phyloP scores from a whole-genome alignment of 2,113 vertebrate genomes.

The Anoura caudifer region DNA sequence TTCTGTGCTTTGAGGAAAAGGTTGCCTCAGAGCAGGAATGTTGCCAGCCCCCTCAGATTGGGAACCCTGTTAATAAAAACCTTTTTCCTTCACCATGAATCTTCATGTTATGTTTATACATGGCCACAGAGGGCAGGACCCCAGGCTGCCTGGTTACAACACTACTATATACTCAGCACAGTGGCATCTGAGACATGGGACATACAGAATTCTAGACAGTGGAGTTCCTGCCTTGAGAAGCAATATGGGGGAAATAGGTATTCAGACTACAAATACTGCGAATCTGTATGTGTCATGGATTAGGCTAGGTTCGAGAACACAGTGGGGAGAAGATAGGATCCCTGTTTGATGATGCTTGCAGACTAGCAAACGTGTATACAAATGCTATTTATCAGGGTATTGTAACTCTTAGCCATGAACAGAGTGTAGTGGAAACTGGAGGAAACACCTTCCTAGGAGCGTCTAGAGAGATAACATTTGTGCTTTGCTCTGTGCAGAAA shows the following conservation, averaged over 20 bases:
- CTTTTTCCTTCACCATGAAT: too few relatives aligned
- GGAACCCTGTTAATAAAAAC: too few relatives aligned
- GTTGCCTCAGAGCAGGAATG: too few relatives aligned
- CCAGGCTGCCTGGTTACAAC: too few relatives aligned
- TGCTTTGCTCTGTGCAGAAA: neutral
- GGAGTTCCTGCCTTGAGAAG: neutral
- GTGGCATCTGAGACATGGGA: neutral
- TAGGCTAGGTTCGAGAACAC: neutral
- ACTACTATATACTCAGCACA: neutral
- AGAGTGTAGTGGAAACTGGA: neutral
- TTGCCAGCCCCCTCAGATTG: too few relatives aligned
- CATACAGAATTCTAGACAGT: neutral
- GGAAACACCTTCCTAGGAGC: neutral
- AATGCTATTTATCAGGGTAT: neutral
- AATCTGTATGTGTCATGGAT: neutral
- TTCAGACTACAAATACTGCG: neutral
- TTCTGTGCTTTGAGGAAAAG: too few relatives aligned
- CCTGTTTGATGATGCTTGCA: neutral
- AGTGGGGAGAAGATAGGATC: neutral
- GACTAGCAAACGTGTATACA: neutral
- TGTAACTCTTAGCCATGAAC: neutral
- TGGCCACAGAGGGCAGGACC: too few relatives aligned
- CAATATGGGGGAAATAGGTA: neutral
- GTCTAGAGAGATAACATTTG: neutral
- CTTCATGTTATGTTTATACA: too few relatives aligned